Evolutionary conservation across 2,888 invertebrate species (phyloP), one percentile per base, ranked within the genome.

Genomic region (Leistus spinibarbis): DNA sequence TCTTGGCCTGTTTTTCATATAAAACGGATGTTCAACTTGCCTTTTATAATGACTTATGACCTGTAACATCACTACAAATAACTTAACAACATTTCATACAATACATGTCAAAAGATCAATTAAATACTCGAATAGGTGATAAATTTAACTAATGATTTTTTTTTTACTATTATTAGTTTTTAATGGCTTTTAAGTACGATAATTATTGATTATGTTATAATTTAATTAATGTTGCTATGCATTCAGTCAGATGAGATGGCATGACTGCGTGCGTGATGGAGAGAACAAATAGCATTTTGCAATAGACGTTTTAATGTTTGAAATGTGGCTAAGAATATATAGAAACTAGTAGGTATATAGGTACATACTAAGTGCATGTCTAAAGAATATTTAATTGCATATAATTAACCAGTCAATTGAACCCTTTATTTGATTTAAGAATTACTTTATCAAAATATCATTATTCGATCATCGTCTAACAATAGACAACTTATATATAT

Each of bases 41-140:
- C 66, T 66, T 27, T 66, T 40, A 66, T 19, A 40, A 66, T 66
- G 65, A 65, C 65, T 65, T 24, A 65, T 65, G 66, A 66, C 66
- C 27, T 53, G 53, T 9, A 19, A 60, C 60, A 60, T 40, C 40
- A 40, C 40, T 40, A 40, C 40, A 40, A 40, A 40, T 40, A 40
- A 40, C 13, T 40, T 40, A 40, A 40, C 40, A 40, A 40, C 40
- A 40, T 40, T 40, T 40, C 40, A 40, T 40, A 40, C 40, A 40
- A 40, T 40, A 40, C 40, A 40, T 40, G 40, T 40, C 40, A 40
- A 40, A 40, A 40, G 40, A 40, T 40, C 40, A 40, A 40, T 40
- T 40, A 40, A 40, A 40, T 40, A 40, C 5, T 40, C 40, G 40
- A 40, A 40, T 40, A 10, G 40, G 40, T 40, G 40, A 40, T 40